Percentiles rank a stretch among this genome's conserved stretches.
Evolutionary conservation across 2,888 invertebrate species (phyloP).

Genomic region (Dicycla oo): DNA sequence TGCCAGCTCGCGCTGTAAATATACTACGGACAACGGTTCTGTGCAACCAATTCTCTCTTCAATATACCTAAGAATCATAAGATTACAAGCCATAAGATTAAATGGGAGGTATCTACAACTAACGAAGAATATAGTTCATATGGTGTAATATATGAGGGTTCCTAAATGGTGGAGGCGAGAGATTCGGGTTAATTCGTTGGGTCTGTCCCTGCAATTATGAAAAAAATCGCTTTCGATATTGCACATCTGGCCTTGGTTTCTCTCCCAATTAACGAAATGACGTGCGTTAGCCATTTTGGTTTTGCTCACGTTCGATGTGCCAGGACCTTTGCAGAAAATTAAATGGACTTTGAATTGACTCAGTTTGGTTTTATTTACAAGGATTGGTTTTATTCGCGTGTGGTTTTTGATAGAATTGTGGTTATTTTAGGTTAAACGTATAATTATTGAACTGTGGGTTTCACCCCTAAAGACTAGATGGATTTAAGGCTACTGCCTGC

Average conservation of each 20-base stretch:
- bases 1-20: no score
- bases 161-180: constrained; percentile 44
- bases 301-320: constrained; percentile 52
- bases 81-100: constrained; percentile 43
- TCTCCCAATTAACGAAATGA: constrained; percentile 74
- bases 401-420: constrained; percentile 19
- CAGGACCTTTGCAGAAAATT: constrained; percentile 48
- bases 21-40: background rate
- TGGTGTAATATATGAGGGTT: constrained; percentile 49
- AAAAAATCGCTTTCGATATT: constrained; percentile 71
- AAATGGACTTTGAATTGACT: constrained; percentile 44
- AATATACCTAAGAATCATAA: constrained; percentile 41
- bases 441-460: background rate
- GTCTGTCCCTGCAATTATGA: constrained; percentile 68
- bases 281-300: constrained; percentile 66
- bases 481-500: background rate
- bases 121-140: constrained; percentile 54
- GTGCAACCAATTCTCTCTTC: constrained; percentile 42
- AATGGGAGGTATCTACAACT: constrained; percentile 36
- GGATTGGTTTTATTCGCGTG: constrained; percentile 27
- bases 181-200: constrained; percentile 59
- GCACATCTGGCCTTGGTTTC: constrained; percentile 69
- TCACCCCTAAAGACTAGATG: background rate
- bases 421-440: background rate
- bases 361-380: constrained; percentile 40